Base-by-base conservation (phyloP, 1,140 invertebrate species). In the Papilio dardanus region DNA sequence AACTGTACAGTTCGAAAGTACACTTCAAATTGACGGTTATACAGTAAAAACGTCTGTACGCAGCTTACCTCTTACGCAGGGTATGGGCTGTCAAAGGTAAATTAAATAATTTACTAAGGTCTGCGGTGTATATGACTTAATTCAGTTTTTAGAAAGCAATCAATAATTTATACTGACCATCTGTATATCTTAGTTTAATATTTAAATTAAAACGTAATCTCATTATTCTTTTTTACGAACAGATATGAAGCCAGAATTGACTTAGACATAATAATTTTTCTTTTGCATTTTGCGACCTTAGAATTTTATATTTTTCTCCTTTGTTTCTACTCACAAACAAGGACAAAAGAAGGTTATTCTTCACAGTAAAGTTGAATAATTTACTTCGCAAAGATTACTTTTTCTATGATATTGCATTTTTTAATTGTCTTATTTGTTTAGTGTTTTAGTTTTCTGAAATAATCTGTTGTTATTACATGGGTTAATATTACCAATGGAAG, bases 221-320 rank as follows among this genome's bases (percentile, higher is more conserved):
- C 16, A 42, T 42, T 42, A 42, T 42, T 16, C 3, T 42, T 42
- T 42, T 16, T 10, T 40, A 40, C 37, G 1, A 16, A 42, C 14
- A 42, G 40, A 42, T 16, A 42, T 42, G 40, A 37, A 8, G 35
- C 35, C 8, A 37, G 35, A 14, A 46, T 46, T 46, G 5, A 46
- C 10, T 21, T 50, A 50, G 46, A 50, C n/a, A 14, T 46, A 50
- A 50, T 21, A 50, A 50, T 50, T 50, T 50, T 24, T 19, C 4
- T 50, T 50, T 50, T 50, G 19, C 46, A 21, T 21, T 50, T 50
- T 50, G 46, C 46, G n/a, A 50, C 46, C n/a, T 50, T 50, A 50
- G n/a, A 50, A 21, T 8, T 50, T 50, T 50, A 8, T 0, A 21
- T 21, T 19, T 21, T 50, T 50, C 6, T 50, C 3, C 46, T 19